Conservation (phyloP, 2,113 vertebrate genomes). For the mouse (Mus musculus) region GRCm39 chr17:49724501-49725000, state of each 20-base stretch:
- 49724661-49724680: not conserved
- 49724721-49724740: not conserved
- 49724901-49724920: conserved; percentile 6
- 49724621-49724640: not conserved
- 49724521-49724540: too few species aligned
- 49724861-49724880: not conserved
- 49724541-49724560: too few species aligned
- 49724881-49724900: not conserved
- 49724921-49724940: not conserved
- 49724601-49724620: not conserved
- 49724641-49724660: too few species aligned
- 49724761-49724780: not conserved
- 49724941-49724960: not conserved
- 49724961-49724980: not conserved
- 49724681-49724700: not conserved
- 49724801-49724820: not conserved
- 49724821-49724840: not conserved
- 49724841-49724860: not conserved
- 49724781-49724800: not conserved
- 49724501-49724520: too few species aligned
- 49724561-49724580: not conserved
- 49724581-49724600: not conserved
- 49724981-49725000: not conserved
- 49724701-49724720: not conserved
- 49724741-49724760: not conserved